A percentile compares a stretch with the other conserved stretches of the same genome.
Evolutionary conservation across 2,797 vertebrate species (phyloP).

Genomic region (Pangasius krempfi): DNA sequence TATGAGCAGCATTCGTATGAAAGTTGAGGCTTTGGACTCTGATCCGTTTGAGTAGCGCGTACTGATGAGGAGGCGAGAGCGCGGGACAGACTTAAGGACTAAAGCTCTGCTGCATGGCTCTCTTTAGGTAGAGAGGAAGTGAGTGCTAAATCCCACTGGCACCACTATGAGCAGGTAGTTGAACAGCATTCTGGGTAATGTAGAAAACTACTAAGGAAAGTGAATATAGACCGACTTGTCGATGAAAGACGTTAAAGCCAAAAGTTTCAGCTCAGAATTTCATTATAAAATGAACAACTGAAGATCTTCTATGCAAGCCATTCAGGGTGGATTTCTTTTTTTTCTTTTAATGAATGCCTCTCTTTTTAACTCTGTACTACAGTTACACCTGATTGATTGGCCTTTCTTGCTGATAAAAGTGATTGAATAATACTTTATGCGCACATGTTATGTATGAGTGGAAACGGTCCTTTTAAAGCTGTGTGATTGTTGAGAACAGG

Average conservation of each 20-base stretch:
- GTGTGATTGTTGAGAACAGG: not conserved
- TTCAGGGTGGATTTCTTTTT: not conserved
- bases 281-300: not conserved
- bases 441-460: not conserved
- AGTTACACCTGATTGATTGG: conserved; percentile 4
- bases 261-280: not conserved
- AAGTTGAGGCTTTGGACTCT: not conserved
- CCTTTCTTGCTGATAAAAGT: not conserved
- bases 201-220: not conserved
- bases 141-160: not conserved
- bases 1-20: not conserved
- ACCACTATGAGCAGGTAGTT: no score
- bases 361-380: not conserved
- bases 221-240: not conserved
- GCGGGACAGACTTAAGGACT: not conserved
- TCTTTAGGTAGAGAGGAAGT: not conserved
- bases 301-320: not conserved
- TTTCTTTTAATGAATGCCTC: not conserved
- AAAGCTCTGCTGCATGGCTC: not conserved
- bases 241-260: not conserved
- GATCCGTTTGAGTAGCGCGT: not conserved
- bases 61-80: not conserved
- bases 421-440: not conserved
- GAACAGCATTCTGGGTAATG: not conserved
- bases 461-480: not conserved